These are phyloP conservation scores for Uropetala carovei DNA, from an alignment of 2,888 invertebrate species.

Conservation along the genomic window DNA sequence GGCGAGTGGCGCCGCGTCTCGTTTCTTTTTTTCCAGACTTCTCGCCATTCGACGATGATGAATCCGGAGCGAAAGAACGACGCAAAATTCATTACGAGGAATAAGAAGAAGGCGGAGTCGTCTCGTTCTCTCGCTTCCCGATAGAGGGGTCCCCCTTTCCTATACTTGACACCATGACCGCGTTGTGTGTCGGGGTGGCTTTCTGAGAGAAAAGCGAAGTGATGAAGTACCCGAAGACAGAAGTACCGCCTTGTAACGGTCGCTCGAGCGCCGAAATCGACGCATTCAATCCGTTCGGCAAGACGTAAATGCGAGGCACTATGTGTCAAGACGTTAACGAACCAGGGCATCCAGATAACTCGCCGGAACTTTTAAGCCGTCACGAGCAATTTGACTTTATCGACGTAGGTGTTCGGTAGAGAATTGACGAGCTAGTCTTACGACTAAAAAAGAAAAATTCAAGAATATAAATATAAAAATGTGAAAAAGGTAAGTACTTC, in stretches of 20 bases:
- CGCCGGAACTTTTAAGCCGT: no score
- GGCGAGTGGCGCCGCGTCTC: neutral
- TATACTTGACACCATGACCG: conserved; percentile 7
- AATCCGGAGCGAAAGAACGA: neutral
- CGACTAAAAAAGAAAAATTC: no score
- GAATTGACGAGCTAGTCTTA: no score
- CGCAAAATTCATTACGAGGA: conserved; percentile 18
- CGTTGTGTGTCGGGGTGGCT: neutral
- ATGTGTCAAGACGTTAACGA: no score
- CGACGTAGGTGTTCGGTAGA: no score
- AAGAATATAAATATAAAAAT: no score
- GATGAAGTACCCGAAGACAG: neutral
- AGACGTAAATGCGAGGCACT: neutral
- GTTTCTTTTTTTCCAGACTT: neutral
- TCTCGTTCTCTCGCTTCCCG: neutral
- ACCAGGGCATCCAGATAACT: no score
- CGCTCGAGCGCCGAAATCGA: neutral
- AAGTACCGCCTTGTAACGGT: neutral
- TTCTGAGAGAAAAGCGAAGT: neutral
- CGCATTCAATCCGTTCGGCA: neutral
- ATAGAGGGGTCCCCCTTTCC: neutral
- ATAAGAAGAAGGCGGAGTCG: neutral
- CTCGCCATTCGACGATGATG: neutral
- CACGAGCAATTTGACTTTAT: no score
- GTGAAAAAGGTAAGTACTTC: no score